These are phyloP conservation scores for Ceyx cyanopectus DNA, from an alignment of 2,113 vertebrate species.

Conservation along the genomic window DNA sequence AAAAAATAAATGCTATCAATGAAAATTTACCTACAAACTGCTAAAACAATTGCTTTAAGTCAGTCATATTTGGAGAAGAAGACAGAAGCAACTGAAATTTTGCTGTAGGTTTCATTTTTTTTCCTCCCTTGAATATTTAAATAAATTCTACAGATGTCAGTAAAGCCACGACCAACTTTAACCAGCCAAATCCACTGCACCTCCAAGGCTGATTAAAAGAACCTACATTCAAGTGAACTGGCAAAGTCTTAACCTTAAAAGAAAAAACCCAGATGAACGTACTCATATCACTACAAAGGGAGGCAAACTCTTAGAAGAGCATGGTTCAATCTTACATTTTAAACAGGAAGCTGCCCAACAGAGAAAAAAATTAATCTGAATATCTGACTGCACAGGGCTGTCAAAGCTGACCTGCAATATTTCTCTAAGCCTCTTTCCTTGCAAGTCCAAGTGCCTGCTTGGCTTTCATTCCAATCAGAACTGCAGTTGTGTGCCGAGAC, in stretches of 20 bases:
- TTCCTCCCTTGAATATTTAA: neutral
- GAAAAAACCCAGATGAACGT: neutral
- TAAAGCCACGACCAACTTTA: neutral
- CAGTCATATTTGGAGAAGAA: neutral
- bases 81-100: neutral
- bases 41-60: neutral
- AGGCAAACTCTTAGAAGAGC: conserved; percentile 11
- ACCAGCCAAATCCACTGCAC: neutral
- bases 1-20: neutral
- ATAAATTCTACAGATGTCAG: neutral
- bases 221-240: neutral
- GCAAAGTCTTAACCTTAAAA: neutral
- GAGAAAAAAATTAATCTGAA: neutral
- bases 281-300: neutral
- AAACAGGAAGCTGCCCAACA: conserved; percentile 28
- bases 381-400: neutral
- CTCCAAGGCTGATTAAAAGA: neutral
- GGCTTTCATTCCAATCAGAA: conserved; percentile 1
- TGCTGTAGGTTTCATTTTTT: neutral
- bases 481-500: neutral
- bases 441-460: neutral
- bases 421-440: neutral
- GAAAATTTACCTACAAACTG: neutral
- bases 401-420: neutral
- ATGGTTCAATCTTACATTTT: neutral